A percentile compares a stretch with the other conserved stretches of the same genome.
Conservation (phyloP, 1,140 invertebrate genomes). For the Drosophila auraria region DNA sequence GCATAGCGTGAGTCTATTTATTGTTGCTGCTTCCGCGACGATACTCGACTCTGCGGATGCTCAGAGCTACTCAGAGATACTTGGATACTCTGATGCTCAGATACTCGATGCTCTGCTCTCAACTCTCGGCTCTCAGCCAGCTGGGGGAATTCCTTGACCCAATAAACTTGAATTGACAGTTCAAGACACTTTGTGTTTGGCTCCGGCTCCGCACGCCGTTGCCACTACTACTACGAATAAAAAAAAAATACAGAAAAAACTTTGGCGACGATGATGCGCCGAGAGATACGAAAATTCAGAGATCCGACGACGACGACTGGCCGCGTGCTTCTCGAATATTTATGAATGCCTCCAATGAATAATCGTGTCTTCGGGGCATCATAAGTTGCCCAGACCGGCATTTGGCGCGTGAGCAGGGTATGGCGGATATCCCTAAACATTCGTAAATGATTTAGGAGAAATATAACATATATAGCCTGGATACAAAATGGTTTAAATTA, state of each 20-base stretch:
- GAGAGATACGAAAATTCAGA: conserved; percentile 22
- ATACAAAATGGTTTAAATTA: no score
- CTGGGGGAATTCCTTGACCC: conserved; percentile 75
- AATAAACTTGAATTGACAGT: conserved; percentile 85
- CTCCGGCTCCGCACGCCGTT: conserved; percentile 30
- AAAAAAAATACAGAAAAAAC: neutral
- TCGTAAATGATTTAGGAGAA: neutral
- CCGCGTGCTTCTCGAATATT: conserved; percentile 75
- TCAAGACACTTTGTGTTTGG: conserved; percentile 81
- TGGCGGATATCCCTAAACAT: conserved; percentile 20
- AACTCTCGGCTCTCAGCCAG: conserved; percentile 41
- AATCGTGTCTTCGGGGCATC: conserved; percentile 53
- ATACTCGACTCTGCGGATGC: conserved; percentile 36
- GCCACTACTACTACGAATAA: neutral
- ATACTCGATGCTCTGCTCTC: conserved; percentile 26
- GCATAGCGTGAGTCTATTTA: conserved; percentile 42
- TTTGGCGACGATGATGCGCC: conserved; percentile 26
- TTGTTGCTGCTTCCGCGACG: conserved; percentile 63
- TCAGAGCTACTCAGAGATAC: conserved; percentile 25
- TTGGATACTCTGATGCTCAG: conserved; percentile 28
- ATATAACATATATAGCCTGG: no score
- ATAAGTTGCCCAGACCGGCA: conserved; percentile 47
- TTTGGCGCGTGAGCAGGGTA: conserved; percentile 45
- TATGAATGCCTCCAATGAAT: conserved; percentile 67
- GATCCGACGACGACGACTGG: conserved; percentile 37